Evolutionary conservation across 2,888 invertebrate genomes (phyloP).

Genomic region (Drosophila aldrichi): DNA sequence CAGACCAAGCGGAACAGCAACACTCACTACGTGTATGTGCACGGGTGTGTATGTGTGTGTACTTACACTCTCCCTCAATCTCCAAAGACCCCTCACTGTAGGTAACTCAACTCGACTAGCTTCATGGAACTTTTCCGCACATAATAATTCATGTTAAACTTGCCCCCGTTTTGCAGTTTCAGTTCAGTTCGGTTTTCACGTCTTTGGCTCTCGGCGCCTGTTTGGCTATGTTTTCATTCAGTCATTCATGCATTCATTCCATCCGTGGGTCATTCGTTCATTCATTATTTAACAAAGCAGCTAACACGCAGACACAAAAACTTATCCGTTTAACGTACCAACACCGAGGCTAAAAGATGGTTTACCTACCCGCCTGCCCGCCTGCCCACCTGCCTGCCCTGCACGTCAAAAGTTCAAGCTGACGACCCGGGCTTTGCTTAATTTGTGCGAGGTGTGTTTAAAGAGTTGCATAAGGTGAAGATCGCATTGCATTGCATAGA

Average conservation of each 20-base stretch:
- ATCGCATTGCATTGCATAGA: not conserved
- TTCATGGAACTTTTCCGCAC: conserved; percentile 75
- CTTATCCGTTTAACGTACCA: conserved; percentile 33
- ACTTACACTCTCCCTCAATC: not conserved
- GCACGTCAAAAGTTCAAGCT: conserved; percentile 15
- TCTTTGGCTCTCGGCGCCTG: conserved; percentile 24
- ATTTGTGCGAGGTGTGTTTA: conserved; percentile 7
- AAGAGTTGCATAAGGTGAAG: not conserved
- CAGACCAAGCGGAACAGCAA: conserved; percentile 38
- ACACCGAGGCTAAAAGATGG: conserved; percentile 41
- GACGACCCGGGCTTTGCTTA: conserved; percentile 10
- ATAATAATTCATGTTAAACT: conserved; percentile 81
- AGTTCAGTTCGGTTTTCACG: conserved; percentile 5
- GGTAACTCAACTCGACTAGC: conserved; percentile 36
- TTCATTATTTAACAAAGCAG: conserved; percentile 67
- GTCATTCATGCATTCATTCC: conserved; percentile 48
- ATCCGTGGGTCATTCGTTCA: conserved; percentile 53
- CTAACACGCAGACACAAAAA: conserved; percentile 40
- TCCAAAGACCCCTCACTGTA: not conserved
- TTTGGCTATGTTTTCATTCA: conserved; percentile 53
- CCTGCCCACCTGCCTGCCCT: not conserved
- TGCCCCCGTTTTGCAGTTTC: conserved; percentile 44
- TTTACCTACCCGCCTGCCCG: conserved; percentile 3
- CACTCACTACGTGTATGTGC: conserved; percentile 5
- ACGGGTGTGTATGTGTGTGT: conserved; percentile 4